phyloP scores from a whole-genome alignment of 2,113 vertebrate genomes.

The Eonycteris spelaea region DNA sequence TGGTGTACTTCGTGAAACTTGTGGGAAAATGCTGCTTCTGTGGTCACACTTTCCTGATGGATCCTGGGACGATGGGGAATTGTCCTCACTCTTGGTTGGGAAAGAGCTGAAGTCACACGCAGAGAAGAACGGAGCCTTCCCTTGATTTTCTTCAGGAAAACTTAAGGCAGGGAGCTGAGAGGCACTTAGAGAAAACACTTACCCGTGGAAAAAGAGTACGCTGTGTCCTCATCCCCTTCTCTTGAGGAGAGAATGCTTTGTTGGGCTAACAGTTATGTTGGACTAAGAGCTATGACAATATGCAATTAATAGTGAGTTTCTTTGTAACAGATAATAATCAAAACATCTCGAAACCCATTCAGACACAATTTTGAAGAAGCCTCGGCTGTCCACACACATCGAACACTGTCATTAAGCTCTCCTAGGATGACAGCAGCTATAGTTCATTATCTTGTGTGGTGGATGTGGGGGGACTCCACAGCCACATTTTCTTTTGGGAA shows the following conservation, averaged over 20 bases:
- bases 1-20: neutral
- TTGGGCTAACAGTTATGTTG: slow-evolving; percentile 63
- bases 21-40: neutral
- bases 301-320: slow-evolving; percentile 77
- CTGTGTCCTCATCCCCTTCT: slow-evolving; percentile 17
- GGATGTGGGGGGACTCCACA: neutral
- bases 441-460: slow-evolving; percentile 76
- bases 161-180: neutral
- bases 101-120: neutral
- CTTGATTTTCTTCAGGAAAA: slow-evolving; percentile 39
- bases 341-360: slow-evolving; percentile 84
- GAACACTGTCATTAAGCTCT: slow-evolving; percentile 81
- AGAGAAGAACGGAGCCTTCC: neutral
- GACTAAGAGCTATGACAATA: slow-evolving; percentile 75
- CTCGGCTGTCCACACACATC: slow-evolving; percentile 69
- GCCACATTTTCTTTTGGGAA: slow-evolving; percentile 57
- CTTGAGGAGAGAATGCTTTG: slow-evolving; percentile 53
- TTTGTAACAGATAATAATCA: slow-evolving; percentile 83
- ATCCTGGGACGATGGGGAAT: neutral
- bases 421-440: slow-evolving; percentile 77
- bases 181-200: neutral
- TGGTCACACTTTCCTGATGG: neutral
- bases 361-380: slow-evolving; percentile 75
- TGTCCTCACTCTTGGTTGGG: neutral
- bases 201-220: neutral